Conservation (phyloP, 2,888 invertebrate genomes). For the Nectonema munidae region DNA sequence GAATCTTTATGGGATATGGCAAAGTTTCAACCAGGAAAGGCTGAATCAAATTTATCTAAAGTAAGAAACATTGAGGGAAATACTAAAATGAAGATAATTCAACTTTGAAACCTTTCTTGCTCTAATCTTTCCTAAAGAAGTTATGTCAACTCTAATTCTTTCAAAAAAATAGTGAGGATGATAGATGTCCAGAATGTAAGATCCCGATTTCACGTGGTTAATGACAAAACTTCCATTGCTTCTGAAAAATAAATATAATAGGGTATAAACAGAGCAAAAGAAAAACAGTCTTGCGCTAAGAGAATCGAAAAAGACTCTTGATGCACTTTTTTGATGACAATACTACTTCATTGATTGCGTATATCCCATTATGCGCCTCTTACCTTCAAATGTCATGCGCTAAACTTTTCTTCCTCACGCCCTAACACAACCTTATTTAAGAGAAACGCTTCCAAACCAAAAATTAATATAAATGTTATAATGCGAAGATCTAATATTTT, state of each 20-base stretch:
- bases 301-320: no score
- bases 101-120: constrained; percentile 40
- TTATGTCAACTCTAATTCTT: constrained; percentile 73
- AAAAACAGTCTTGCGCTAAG: background rate
- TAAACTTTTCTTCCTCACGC: no score
- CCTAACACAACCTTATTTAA: no score
- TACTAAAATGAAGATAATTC: constrained; percentile 44
- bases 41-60: constrained; percentile 6
- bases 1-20: constrained; percentile 60
- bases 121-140: constrained; percentile 72
- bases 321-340: no score
- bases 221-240: constrained; percentile 64
- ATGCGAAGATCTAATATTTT: no score
- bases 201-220: constrained; percentile 54
- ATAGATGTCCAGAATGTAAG: constrained; percentile 62
- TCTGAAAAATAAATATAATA: constrained; percentile 25
- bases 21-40: constrained; percentile 25
- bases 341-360: no score
- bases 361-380: no score
- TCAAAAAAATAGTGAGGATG: constrained; percentile 70
- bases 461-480: no score
- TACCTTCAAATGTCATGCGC: no score
- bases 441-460: no score
- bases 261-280: background rate
- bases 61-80: constrained; percentile 1